phyloP scores from a whole-genome alignment of 1,140 invertebrate genomes.

The Drosophila persimilis region DNA sequence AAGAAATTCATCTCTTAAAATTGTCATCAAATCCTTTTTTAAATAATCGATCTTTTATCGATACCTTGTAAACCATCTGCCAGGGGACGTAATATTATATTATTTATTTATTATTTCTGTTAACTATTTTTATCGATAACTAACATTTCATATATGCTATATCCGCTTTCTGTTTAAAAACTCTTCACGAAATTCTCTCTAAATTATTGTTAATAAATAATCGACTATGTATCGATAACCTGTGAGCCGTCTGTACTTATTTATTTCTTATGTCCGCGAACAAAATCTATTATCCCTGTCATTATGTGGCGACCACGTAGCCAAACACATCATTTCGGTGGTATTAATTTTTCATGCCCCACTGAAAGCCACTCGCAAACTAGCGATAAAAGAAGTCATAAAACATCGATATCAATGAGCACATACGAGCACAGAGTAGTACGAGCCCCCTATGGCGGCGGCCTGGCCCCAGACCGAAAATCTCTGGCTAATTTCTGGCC shows the following conservation, averaged over 20 bases:
- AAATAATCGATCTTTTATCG: no score
- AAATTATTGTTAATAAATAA: no score
- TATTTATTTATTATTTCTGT: no score
- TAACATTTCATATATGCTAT: no score
- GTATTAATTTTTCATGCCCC: slow-evolving; percentile 44
- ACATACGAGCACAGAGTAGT: slow-evolving; percentile 33
- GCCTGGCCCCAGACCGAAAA: slow-evolving; percentile 8
- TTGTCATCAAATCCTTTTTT: no score
- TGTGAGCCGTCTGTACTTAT: not conserved
- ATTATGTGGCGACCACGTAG: slow-evolving; percentile 21
- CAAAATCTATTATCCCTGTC: slow-evolving; percentile 32
- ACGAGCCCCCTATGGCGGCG: slow-evolving; percentile 8
- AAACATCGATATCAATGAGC: slow-evolving; percentile 54
- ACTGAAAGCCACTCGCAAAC: slow-evolving; percentile 11
- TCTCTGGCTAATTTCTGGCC: slow-evolving; percentile 50
- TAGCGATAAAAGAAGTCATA: slow-evolving; percentile 39
- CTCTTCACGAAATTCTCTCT: no score
- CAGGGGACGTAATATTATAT: no score
- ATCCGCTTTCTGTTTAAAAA: no score
- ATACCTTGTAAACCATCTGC: no score
- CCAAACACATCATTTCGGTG: slow-evolving; percentile 29
- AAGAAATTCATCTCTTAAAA: no score
- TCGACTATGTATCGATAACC: no score
- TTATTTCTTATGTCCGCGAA: slow-evolving; percentile 27
- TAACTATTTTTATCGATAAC: no score